Evolutionary conservation across 2,797 vertebrate species (phyloP).

Genomic region (Hirundo rustica): DNA sequence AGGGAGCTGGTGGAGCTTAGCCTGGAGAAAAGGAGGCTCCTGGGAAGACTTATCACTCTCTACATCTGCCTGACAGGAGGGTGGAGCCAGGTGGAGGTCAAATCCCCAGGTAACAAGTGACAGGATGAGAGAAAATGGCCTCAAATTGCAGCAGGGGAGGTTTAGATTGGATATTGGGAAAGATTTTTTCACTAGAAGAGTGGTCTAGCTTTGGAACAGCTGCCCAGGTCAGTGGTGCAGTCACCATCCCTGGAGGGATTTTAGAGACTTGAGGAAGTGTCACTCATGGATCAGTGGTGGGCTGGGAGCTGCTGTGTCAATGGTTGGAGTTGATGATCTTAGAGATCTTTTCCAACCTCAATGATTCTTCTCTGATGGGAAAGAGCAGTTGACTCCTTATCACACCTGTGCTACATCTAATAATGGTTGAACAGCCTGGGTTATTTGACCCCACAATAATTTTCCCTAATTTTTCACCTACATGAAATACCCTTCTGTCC

Average conservation of each 20-base stretch:
- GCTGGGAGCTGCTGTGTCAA: neutral
- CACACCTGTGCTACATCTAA: neutral
- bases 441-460: neutral
- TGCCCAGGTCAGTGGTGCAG: too few relatives aligned
- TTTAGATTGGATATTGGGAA: neutral
- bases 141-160: neutral
- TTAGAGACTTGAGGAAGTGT: neutral
- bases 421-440: neutral
- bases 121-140: neutral
- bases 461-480: neutral
- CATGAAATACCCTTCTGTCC: neutral
- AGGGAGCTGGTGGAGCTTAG: neutral
- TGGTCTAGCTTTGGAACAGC: neutral
- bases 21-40: neutral
- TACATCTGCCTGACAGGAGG: neutral
- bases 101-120: too few relatives aligned
- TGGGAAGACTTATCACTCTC: neutral
- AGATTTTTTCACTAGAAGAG: neutral
- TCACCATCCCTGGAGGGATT: neutral
- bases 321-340: neutral
- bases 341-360: neutral
- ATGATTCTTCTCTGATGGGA: neutral
- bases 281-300: neutral
- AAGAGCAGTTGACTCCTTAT: neutral
- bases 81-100: too few relatives aligned